A percentile compares a stretch with the other conserved stretches of the same genome.
phyloP scores from a whole-genome alignment of 2,888 invertebrate genomes.

The Odontomyia ornata region DNA sequence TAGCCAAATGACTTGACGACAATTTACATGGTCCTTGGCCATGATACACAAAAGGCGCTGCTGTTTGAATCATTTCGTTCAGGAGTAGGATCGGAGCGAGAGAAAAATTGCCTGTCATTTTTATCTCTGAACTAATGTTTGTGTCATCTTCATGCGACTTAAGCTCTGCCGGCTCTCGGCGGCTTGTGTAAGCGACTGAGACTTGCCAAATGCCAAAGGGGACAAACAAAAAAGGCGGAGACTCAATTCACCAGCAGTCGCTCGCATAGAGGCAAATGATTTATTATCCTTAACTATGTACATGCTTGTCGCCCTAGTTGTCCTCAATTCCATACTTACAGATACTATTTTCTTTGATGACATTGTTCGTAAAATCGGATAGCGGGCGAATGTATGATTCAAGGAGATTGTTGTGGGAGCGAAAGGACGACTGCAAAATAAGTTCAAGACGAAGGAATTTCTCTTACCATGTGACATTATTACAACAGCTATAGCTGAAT shows the following conservation, averaged over 20 bases:
- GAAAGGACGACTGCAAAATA: constrained; percentile 1
- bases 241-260: constrained; percentile 50
- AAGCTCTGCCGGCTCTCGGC: constrained; percentile 44
- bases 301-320: constrained; percentile 49
- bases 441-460: constrained; percentile 14
- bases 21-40: constrained; percentile 21
- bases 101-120: constrained; percentile 51
- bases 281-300: constrained; percentile 51
- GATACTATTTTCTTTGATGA: constrained; percentile 10
- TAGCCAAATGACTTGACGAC: constrained; percentile 26
- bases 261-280: constrained; percentile 50
- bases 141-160: constrained; percentile 50
- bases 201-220: constrained; percentile 36
- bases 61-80: neutral
- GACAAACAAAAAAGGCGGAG: constrained; percentile 49
- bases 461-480: constrained; percentile 36
- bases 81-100: neutral
- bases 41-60: neutral
- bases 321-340: constrained; percentile 43
- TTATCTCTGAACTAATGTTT: constrained; percentile 51
- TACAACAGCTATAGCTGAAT: constrained; percentile 27
- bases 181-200: constrained; percentile 36
- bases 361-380: constrained; percentile 20
- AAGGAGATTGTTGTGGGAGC: neutral
- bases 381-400: constrained; percentile 1